Conservation (phyloP, 2,888 invertebrate species). For the Lymantria dispar region DNA sequence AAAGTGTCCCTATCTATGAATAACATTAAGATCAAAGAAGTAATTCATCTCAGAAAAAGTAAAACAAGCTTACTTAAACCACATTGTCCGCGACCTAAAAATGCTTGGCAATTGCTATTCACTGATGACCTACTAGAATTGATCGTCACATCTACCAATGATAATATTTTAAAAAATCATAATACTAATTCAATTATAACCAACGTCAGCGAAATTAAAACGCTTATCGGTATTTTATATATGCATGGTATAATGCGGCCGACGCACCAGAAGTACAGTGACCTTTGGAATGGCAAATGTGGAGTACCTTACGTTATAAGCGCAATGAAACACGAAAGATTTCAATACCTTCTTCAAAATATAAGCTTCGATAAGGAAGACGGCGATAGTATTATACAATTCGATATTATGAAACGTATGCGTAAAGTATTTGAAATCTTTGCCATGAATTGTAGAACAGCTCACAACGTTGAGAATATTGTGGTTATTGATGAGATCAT, state of each 20-base stretch:
- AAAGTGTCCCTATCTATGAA: slow-evolving; percentile 35
- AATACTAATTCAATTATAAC: slow-evolving; percentile 38
- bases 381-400: slow-evolving; percentile 49
- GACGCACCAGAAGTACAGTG: slow-evolving; percentile 58
- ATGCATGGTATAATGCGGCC: slow-evolving; percentile 70
- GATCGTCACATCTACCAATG: slow-evolving; percentile 68
- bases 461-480: slow-evolving; percentile 52
- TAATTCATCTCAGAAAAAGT: slow-evolving; percentile 44
- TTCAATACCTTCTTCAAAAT: slow-evolving; percentile 63
- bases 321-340: slow-evolving; percentile 63
- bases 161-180: slow-evolving; percentile 49
- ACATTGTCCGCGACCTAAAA: slow-evolving; percentile 52
- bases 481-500: slow-evolving; percentile 71
- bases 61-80: slow-evolving; percentile 37
- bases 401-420: slow-evolving; percentile 66
- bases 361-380: slow-evolving; percentile 58
- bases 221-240: slow-evolving; percentile 69
- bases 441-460: slow-evolving; percentile 66
- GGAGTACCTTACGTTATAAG: slow-evolving; percentile 56
- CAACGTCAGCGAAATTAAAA: slow-evolving; percentile 60
- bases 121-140: slow-evolving; percentile 67
- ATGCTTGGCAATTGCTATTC: slow-evolving; percentile 68
- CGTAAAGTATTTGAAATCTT: slow-evolving; percentile 73
- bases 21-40: slow-evolving; percentile 44
- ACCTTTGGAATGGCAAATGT: slow-evolving; percentile 64